Evolutionary conservation across 2,113 vertebrate species (phyloP), one percentile per base, ranked within the genome.

Genomic region (Micromys minutus): DNA sequence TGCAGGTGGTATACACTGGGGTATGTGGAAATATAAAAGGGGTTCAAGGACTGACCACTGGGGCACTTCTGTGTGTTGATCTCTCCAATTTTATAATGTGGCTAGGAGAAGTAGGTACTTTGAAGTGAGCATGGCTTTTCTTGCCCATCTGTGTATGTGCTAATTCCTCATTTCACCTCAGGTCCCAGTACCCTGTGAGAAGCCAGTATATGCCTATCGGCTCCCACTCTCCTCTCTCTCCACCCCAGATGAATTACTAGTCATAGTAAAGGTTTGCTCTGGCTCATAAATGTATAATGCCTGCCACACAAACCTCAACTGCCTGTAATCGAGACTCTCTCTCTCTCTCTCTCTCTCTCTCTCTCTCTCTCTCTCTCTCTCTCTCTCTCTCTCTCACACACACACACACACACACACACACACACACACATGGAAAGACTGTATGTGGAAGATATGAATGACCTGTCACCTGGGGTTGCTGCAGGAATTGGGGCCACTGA

Each of bases 211-310:
- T 11, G 29, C 57, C 77, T 36, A 1, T n/a, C 13, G 52, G 63
- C 72, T 57, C 17, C 95, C 0, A 0, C 26, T 21, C 31, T 55
- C n/a, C 55, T 88, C 39, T 50, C 36, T 19, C 88, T 75, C 26
- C 16, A 45, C 75, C 45, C 7, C 21, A 42, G 81, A 79, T 0
- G 8, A 97, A 95, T 97, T 92, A 93, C 65, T 63, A 88, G 87
- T 31, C 36, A 83, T 76, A 80, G 89, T 87, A 94, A 96, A 92
- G 79, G 86, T 96, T 95, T 94, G 72, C 83, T 95, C 85, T 85
- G 88, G 96, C 93, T 96, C 95, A 97, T 89, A 87, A 95, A 95
- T 95, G 69, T 75, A 85, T 77, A 95, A 89, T 89, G 91, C 74
- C 91, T 63, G 94, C 90, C 89, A 61, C 94, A 91, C 89, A 97